Conservation (phyloP, 2,888 invertebrate genomes). For the Protonemura montana region DNA sequence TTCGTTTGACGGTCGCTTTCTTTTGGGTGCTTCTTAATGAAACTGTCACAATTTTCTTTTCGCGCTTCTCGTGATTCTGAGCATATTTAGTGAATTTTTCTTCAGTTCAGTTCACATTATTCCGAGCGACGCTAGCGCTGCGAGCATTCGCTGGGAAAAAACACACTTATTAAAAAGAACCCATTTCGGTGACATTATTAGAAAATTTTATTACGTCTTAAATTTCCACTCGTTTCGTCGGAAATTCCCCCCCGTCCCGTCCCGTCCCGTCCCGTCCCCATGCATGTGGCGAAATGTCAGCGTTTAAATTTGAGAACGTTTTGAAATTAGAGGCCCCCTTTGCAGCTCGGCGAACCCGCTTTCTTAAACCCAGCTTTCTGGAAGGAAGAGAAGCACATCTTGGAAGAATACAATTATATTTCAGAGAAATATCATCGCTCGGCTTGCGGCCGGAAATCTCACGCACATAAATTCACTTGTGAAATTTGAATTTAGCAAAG, state of each 20-base stretch:
- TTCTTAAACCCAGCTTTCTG: conserved; percentile 2
- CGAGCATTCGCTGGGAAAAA: conserved; percentile 13
- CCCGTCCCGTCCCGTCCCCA: no score
- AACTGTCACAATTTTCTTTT: not conserved
- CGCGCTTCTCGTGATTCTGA: no score
- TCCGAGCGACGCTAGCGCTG: not conserved
- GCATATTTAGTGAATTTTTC: conserved; percentile 34
- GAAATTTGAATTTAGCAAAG: conserved; percentile 40
- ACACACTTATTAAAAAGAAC: conserved; percentile 41
- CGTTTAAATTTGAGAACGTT: conserved; percentile 24
- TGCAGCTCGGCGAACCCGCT: not conserved
- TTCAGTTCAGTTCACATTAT: conserved; percentile 36
- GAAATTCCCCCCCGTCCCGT: not conserved
- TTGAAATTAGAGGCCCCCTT: conserved; percentile 36
- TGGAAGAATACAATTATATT: conserved; percentile 31
- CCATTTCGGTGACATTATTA: conserved; percentile 47
- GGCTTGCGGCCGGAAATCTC: not conserved
- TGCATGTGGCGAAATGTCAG: not conserved
- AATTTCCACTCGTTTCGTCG: conserved; percentile 38
- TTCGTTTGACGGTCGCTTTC: no score
- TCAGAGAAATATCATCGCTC: conserved; percentile 1
- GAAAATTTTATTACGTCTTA: conserved; percentile 48
- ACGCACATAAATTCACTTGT: conserved; percentile 20
- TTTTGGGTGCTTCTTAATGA: not conserved
- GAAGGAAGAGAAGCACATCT: conserved; percentile 24